Conservation (phyloP, 2,888 invertebrate species). For the Alsophila aescularia region DNA sequence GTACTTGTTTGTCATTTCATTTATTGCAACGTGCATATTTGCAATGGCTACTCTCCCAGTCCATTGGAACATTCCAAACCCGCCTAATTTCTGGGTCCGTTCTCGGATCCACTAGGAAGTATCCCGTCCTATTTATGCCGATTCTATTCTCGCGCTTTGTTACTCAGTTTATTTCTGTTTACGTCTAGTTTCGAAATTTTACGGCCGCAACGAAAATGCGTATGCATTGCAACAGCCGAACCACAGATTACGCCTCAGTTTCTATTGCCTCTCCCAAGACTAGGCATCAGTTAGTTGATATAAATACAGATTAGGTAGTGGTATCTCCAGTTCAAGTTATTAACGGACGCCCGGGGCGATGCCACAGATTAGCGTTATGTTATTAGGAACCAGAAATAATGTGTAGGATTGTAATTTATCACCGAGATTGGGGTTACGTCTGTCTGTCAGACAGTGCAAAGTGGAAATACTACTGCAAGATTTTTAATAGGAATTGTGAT, state of each 20-base stretch:
- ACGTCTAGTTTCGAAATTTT: constrained; percentile 80
- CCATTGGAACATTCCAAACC: constrained; percentile 12
- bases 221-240: constrained; percentile 63
- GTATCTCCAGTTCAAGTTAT: constrained; percentile 50
- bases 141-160: constrained; percentile 67
- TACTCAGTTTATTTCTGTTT: constrained; percentile 79
- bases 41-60: not conserved
- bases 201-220: constrained; percentile 70
- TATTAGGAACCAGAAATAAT: constrained; percentile 50
- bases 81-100: constrained; percentile 60
- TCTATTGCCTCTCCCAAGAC: constrained; percentile 8
- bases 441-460: constrained; percentile 23
- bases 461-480: constrained; percentile 10
- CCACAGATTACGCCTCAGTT: constrained; percentile 27
- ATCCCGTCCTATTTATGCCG: constrained; percentile 68
- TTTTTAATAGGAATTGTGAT: constrained; percentile 16
- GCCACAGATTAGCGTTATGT: constrained; percentile 43
- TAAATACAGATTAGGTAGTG: constrained; percentile 2
- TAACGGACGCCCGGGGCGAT: constrained; percentile 66
- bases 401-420: constrained; percentile 46
- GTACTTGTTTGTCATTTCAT: not conserved
- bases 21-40: not conserved
- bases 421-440: constrained; percentile 31
- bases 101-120: constrained; percentile 71
- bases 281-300: constrained; percentile 4